Base-by-base conservation (phyloP, 2,797 vertebrate genomes). In the Rhynchotus rufescens region DNA sequence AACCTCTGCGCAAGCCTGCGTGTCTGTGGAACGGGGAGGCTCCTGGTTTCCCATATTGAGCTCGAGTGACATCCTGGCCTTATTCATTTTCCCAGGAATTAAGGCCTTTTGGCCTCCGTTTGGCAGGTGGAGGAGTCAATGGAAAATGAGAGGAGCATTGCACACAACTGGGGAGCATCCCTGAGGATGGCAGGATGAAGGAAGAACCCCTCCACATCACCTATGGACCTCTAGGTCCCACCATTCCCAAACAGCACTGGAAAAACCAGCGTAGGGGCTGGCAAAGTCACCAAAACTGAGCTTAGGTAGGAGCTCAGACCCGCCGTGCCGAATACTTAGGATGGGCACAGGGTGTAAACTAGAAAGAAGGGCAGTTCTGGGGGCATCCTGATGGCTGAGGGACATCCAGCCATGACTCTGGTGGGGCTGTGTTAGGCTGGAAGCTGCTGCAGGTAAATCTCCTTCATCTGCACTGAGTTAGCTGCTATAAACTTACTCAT, bases 141-240 rank as follows among this genome's bases (percentile, higher is more conserved):
- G 42, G 62, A 12, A 78, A 61, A 49, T 3, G 32, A 25, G 30
- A 62, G 64, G 23, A 56, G 52, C 62, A 6, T 6, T 36, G 0
- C 16, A 3, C 15, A 12, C 1, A 3, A 0, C 38, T 32, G 32
- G 54, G 42, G 23, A 15, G 4, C 36, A 5, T 30, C 49, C 3
- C 1, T 3, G 1, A 38, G 13, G 40, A 44, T 28, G 81, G 65
- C 42, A 25, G 61, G 45, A n/a, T 47, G 51, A 15, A 1, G 19
- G 57, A 13, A 25, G 76, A 14, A 64, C 77, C 4, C 15, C 57
- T 68, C 79, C 81, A 54, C 40, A 45, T 23, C 21, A 28, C 68
- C 68, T 32, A 26, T 32, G 54, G 75, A 22, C 80, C 79, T 66
- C 4, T 57, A 77, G 86, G 19, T 57, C 66, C 78, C 81, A 54